These are phyloP conservation scores for Momotus momota DNA, from an alignment of 2,797 vertebrate species.

Conservation along the genomic window DNA sequence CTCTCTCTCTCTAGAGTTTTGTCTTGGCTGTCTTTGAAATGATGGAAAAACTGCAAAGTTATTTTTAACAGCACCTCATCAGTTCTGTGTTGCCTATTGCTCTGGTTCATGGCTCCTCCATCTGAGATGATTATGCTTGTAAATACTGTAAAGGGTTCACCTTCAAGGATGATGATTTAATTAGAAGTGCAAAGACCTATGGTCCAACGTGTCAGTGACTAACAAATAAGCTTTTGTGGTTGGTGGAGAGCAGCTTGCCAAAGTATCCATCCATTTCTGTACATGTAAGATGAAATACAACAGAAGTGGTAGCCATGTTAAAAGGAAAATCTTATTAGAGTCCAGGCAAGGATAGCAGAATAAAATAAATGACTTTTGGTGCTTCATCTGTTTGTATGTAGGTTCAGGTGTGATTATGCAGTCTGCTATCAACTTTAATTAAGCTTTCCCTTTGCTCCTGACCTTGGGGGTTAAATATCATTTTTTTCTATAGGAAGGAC, in stretches of 20 bases:
- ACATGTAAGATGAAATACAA: not conserved
- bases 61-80: constrained; percentile 35
- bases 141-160: constrained; percentile 43
- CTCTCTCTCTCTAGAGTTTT: not conserved
- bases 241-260: constrained; percentile 23
- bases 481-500: constrained; percentile 13
- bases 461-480: constrained; percentile 32
- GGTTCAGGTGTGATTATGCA: constrained; percentile 46
- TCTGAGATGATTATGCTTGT: constrained; percentile 4
- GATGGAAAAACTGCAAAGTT: not conserved
- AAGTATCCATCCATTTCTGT: not conserved
- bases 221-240: not conserved
- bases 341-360: not conserved
- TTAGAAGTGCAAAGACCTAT: constrained; percentile 41
- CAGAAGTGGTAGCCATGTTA: not conserved
- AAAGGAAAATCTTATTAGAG: constrained; percentile 31
- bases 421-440: constrained; percentile 51
- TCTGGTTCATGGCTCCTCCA: not conserved
- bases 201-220: not conserved
- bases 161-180: constrained; percentile 54
- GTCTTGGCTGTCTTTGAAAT: not conserved
- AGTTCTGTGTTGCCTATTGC: not conserved
- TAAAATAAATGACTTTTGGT: constrained; percentile 26
- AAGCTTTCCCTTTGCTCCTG: constrained; percentile 34
- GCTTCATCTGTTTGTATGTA: constrained; percentile 28